A percentile compares a stretch with the other conserved stretches of the same genome.
Evolutionary conservation across 2,113 vertebrate species (phyloP).

Genomic region (Anolis sagrei): DNA sequence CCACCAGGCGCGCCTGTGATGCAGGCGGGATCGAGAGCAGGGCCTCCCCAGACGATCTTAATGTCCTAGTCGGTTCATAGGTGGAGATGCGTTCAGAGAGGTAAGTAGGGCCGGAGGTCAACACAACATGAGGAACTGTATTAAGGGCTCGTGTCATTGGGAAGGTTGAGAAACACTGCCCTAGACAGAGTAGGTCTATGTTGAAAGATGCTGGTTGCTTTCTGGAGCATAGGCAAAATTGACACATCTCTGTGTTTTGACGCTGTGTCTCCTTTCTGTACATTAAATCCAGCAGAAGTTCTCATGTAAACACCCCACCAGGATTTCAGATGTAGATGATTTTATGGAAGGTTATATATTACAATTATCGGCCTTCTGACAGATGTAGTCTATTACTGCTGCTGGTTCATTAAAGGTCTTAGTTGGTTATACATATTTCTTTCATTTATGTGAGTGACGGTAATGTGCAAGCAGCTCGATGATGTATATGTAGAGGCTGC

Average conservation of each 20-base stretch:
- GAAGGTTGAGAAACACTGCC: too few relatives aligned
- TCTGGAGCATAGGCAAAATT: conserved; percentile 25
- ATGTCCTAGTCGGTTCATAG: too few relatives aligned
- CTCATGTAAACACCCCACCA: conserved; percentile 51
- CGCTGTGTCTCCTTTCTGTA: conserved; percentile 32
- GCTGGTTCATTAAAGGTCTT: conserved; percentile 32
- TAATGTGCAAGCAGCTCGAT: conserved; percentile 5
- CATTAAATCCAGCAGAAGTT: conserved; percentile 63
- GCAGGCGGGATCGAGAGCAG: too few relatives aligned
- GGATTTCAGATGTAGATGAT: conserved; percentile 47
- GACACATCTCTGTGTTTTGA: conserved; percentile 25
- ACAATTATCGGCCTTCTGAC: conserved; percentile 46
- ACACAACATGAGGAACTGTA: too few relatives aligned
- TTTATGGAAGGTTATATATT: conserved; percentile 38
- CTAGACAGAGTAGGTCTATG: conserved; percentile 8
- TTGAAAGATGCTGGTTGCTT: conserved; percentile 35
- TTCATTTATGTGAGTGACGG: not conserved
- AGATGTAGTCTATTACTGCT: conserved; percentile 19
- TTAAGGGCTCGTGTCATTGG: too few relatives aligned
- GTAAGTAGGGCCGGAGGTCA: too few relatives aligned
- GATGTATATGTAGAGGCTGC: not conserved
- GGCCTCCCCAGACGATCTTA: too few relatives aligned
- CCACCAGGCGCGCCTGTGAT: too few relatives aligned
- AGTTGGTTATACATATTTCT: not conserved
- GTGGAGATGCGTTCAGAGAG: too few relatives aligned